A percentile compares a stretch with the other conserved stretches of the same genome.
Evolutionary conservation across 2,797 vertebrate genomes (phyloP).

Genomic region (Masticophis lateralis): DNA sequence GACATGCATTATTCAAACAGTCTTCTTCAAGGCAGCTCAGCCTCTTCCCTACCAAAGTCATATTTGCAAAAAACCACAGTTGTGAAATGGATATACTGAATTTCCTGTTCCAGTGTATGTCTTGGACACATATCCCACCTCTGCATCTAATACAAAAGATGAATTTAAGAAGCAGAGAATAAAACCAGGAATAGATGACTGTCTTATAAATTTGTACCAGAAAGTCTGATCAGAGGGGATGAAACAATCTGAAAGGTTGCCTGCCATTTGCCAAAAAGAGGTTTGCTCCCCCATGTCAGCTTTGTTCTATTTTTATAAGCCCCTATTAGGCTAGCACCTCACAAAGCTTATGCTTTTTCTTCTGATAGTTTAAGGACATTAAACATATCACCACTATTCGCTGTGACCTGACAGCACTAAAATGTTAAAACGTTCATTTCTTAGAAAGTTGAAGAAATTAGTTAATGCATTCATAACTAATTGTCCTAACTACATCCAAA

Average conservation of each 20-base stretch:
- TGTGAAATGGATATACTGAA: not conserved
- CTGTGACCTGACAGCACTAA: constrained; percentile 43
- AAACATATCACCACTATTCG: constrained; percentile 27
- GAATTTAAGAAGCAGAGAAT: not conserved
- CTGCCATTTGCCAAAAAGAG: constrained; percentile 23
- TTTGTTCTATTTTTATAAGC: constrained; percentile 33
- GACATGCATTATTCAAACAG: not conserved
- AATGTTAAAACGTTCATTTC: constrained; percentile 39
- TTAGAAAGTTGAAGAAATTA: constrained; percentile 45
- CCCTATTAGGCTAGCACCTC: not conserved
- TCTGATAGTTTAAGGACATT: not conserved
- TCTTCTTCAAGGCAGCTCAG: not conserved
- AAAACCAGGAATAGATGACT: not conserved
- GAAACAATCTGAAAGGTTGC: constrained; percentile 2
- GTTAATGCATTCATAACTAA: constrained; percentile 41
- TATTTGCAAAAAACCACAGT: not conserved
- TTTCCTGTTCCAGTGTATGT: not conserved
- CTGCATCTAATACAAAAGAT: not conserved
- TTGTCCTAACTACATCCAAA: constrained; percentile 44
- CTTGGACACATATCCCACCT: not conserved
- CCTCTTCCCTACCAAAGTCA: not conserved
- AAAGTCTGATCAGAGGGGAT: not conserved
- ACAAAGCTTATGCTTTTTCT: constrained; percentile 9
- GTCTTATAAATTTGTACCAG: not conserved
- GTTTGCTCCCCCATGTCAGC: constrained; percentile 4